phyloP scores from a whole-genome alignment of 1,140 invertebrate species.

The Adoxophyes honmai region DNA sequence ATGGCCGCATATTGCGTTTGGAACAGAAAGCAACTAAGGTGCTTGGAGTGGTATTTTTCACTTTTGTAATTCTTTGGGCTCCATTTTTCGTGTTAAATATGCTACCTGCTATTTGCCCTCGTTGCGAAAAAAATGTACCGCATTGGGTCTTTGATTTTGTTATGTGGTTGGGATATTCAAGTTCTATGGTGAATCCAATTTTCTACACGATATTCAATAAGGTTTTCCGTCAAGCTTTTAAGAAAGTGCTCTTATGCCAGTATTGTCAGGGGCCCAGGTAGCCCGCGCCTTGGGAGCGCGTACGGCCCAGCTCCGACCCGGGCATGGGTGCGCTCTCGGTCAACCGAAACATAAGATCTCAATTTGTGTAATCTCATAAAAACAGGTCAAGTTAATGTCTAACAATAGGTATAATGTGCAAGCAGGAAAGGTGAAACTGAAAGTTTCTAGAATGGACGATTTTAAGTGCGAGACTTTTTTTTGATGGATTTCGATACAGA shows the following conservation, averaged over 20 bases:
- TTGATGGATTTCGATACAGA: too few species aligned
- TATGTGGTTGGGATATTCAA: conserved; percentile 95
- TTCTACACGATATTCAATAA: conserved; percentile 98
- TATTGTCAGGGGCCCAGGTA: conserved; percentile 80
- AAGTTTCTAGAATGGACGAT: too few species aligned
- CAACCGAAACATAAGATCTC: conserved; percentile 62
- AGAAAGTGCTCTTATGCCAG: conserved; percentile 89
- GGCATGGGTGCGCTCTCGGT: conserved; percentile 68
- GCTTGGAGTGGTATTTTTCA: conserved; percentile 94
- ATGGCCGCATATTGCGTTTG: conserved; percentile 87
- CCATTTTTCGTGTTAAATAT: conserved; percentile 95
- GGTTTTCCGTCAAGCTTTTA: conserved; percentile 93
- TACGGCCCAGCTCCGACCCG: conserved; percentile 65
- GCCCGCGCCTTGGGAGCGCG: conserved; percentile 75
- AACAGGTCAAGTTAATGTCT: too few species aligned
- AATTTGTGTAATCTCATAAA: conserved; percentile 60
- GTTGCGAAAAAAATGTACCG: conserved; percentile 85
- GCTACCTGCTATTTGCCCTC: conserved; percentile 85
- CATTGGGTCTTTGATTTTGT: conserved; percentile 90
- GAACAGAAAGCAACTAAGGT: conserved; percentile 98
- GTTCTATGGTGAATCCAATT: conserved; percentile 95
- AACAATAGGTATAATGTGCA: too few species aligned
- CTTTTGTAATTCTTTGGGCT: conserved; percentile 95
- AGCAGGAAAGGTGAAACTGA: too few species aligned
- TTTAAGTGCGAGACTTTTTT: too few species aligned